These are phyloP conservation scores for Apogon hyalosoma DNA, from an alignment of 2,797 vertebrate species.

Conservation along the genomic window DNA sequence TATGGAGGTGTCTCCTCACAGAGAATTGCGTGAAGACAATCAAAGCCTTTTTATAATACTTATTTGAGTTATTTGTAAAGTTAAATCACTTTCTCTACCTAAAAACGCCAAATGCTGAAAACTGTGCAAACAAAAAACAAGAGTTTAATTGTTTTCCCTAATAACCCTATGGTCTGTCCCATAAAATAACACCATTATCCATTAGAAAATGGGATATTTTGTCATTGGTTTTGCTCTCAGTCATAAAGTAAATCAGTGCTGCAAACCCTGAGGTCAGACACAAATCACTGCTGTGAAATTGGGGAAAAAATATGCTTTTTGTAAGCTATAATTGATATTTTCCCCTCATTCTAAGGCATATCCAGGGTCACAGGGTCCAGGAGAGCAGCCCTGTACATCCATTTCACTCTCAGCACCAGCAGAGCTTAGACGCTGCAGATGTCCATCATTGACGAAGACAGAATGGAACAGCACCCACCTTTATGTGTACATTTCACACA, in stretches of 20 bases:
- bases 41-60: slow-evolving; percentile 66
- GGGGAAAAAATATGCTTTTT: slow-evolving; percentile 11
- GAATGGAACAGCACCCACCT: slow-evolving; percentile 48
- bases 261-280: slow-evolving; percentile 24
- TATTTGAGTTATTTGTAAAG: slow-evolving; percentile 64
- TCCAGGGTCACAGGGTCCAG: slow-evolving; percentile 23
- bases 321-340: slow-evolving; percentile 31
- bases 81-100: slow-evolving; percentile 58
- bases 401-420: slow-evolving; percentile 34
- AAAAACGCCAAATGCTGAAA: slow-evolving; percentile 61
- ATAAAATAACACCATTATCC: slow-evolving; percentile 24
- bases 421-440: slow-evolving; percentile 38
- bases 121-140: slow-evolving; percentile 10
- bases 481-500: slow-evolving; percentile 66
- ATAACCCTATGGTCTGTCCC: slow-evolving; percentile 40
- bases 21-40: slow-evolving; percentile 84
- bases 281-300: slow-evolving; percentile 32
- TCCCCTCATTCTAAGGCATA: slow-evolving; percentile 30
- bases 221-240: not conserved
- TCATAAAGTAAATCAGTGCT: slow-evolving; percentile 10
- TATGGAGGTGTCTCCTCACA: slow-evolving; percentile 61
- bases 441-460: slow-evolving; percentile 38
- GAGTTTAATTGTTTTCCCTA: slow-evolving; percentile 21
- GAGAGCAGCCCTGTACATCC: slow-evolving; percentile 37
- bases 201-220: slow-evolving; percentile 31